These are phyloP conservation scores for Cephonodes hylas DNA, from an alignment of 2,888 invertebrate genomes.

Conservation along the genomic window DNA sequence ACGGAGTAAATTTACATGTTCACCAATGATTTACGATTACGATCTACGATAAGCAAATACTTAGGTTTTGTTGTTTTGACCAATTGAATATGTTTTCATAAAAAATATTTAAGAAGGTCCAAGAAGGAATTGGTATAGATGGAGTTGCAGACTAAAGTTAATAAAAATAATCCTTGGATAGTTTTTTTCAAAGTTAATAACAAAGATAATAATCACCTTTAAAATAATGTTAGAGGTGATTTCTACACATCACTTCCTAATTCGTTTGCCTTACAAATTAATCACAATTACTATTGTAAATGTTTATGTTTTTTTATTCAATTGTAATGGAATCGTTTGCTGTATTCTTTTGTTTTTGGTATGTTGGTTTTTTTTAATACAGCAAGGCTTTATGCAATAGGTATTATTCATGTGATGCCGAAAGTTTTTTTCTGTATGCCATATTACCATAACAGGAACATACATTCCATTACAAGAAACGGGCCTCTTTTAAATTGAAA, in stretches of 20 bases:
- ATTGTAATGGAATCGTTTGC: neutral
- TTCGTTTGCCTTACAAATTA: neutral
- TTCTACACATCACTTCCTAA: neutral
- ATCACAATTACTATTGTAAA: neutral
- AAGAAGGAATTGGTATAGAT: too few species aligned
- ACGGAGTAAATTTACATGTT: conserved; percentile 1
- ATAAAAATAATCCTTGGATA: too few species aligned
- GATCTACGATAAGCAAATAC: neutral
- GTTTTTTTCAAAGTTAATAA: too few species aligned
- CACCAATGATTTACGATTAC: neutral
- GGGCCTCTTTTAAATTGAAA: too few species aligned
- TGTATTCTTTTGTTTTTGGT: too few species aligned
- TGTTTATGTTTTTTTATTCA: neutral
- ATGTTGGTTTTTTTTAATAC: too few species aligned
- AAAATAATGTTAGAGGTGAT: neutral
- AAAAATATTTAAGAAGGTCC: neutral
- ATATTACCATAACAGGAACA: too few species aligned
- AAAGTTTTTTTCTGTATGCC: too few species aligned
- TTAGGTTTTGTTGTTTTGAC: neutral
- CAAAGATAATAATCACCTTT: neutral
- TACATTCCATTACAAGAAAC: too few species aligned
- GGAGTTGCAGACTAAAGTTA: too few species aligned
- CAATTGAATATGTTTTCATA: neutral
- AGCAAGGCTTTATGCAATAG: too few species aligned
- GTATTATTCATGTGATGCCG: too few species aligned